Evolutionary conservation across 2,113 vertebrate species (phyloP).

Genomic region (Datnioides undecimradiatus): DNA sequence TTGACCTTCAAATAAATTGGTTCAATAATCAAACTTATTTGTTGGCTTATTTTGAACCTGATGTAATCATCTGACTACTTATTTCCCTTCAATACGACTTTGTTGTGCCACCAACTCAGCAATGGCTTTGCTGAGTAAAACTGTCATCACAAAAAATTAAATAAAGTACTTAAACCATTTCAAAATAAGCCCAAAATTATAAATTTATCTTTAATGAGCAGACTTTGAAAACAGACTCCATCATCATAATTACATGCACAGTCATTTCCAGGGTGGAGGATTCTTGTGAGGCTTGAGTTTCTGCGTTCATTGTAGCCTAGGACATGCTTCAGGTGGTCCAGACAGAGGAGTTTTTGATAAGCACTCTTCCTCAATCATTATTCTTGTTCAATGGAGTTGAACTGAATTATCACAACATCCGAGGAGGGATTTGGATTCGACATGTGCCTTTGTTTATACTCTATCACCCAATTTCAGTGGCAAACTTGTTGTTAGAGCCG

Average conservation of each 20-base stretch:
- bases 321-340: constrained; percentile 56
- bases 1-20: constrained; percentile 4
- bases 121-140: background rate
- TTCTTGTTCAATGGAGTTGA: constrained; percentile 61
- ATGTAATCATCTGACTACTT: background rate
- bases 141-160: background rate
- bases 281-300: constrained; percentile 6
- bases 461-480: constrained; percentile 56
- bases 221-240: background rate
- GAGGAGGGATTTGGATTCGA: constrained; percentile 62
- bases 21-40: background rate
- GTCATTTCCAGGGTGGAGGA: constrained; percentile 5
- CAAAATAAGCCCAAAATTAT: background rate
- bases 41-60: background rate
- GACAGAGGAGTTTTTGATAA: constrained; percentile 56
- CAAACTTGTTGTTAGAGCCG: constrained; percentile 53
- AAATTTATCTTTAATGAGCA: background rate
- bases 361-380: constrained; percentile 58
- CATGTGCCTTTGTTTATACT: constrained; percentile 62
- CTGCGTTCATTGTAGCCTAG: background rate
- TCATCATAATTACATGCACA: constrained; percentile 21
- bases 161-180: background rate
- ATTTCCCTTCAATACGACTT: background rate
- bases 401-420: constrained; percentile 70
- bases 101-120: background rate